Evolutionary conservation across 2,113 vertebrate genomes (phyloP).

Genomic region (Cercocebus atys): DNA sequence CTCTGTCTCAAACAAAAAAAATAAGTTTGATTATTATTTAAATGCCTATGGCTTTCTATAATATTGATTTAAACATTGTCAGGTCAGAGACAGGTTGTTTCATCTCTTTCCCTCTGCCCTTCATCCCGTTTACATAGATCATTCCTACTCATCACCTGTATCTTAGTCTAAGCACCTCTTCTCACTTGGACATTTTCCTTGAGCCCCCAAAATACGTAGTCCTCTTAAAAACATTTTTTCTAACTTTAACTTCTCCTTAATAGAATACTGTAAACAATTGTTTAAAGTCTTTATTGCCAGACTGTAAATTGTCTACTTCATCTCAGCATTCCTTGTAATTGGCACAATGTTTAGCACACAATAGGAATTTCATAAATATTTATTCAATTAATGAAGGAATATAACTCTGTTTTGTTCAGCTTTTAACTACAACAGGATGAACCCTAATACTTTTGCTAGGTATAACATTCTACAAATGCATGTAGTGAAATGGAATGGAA

Average conservation of each 20-base stretch:
- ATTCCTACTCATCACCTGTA: neutral
- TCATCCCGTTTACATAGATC: neutral
- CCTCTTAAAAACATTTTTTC: neutral
- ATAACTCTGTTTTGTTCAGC: neutral
- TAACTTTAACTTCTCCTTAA: neutral
- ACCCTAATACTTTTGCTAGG: neutral
- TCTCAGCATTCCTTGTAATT: neutral
- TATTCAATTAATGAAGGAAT: neutral
- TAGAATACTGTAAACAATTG: neutral
- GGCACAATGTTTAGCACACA: neutral
- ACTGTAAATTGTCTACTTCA: neutral
- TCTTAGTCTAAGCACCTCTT: neutral
- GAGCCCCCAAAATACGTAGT: neutral
- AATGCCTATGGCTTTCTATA: neutral
- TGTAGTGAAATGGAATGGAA: neutral
- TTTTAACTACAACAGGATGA: neutral
- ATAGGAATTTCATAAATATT: neutral
- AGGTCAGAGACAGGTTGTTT: neutral
- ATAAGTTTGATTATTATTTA: neutral
- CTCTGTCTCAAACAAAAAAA: neutral
- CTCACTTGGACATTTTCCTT: neutral
- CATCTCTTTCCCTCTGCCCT: neutral
- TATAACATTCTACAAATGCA: neutral
- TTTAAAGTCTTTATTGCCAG: constrained; percentile 19
- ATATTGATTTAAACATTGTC: neutral